These are phyloP conservation scores for Nematostella vectensis DNA, from an alignment of 92 coral and sea anemone species.

Conservation along the genomic window DNA sequence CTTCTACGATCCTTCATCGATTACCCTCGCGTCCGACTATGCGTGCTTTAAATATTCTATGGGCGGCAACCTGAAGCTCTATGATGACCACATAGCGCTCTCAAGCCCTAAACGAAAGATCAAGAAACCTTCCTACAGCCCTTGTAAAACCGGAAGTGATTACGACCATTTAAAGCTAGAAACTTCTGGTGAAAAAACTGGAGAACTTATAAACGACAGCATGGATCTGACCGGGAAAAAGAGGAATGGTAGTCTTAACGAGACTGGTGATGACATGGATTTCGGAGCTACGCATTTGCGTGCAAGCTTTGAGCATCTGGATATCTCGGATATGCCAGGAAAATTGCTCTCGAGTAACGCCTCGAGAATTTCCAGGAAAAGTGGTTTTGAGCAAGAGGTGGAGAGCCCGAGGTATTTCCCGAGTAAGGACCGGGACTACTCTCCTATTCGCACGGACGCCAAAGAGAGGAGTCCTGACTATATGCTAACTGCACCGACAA, in stretches of 20 bases:
- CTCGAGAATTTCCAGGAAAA: slow-evolving; percentile 13
- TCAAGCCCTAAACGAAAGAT: slow-evolving; percentile 58
- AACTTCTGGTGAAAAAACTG: slow-evolving; percentile 4
- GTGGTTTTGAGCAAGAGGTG: neutral
- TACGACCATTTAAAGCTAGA: slow-evolving; percentile 8
- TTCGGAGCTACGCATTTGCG: slow-evolving; percentile 23
- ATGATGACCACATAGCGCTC: slow-evolving; percentile 76
- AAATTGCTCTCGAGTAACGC: neutral
- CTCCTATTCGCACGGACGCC: slow-evolving; percentile 53
- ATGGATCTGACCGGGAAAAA: slow-evolving; percentile 9
- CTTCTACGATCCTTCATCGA: slow-evolving; percentile 38
- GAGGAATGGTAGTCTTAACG: neutral
- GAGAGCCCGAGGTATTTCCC: slow-evolving; percentile 15
- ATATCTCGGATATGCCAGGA: slow-evolving; percentile 16
- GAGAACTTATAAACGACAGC: slow-evolving; percentile 10
- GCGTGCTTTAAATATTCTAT: slow-evolving; percentile 83
- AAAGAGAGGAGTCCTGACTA: slow-evolving; percentile 19
- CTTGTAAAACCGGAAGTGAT: slow-evolving; percentile 6
- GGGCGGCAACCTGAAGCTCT: slow-evolving; percentile 90
- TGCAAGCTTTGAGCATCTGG: slow-evolving; percentile 21
- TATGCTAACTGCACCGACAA: slow-evolving; percentile 19
- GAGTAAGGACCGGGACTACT: slow-evolving; percentile 54
- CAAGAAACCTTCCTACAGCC: slow-evolving; percentile 10
- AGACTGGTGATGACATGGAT: slow-evolving; percentile 23
- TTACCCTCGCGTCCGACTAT: slow-evolving; percentile 37